These are phyloP conservation scores for Austrofundulus limnaeus DNA, from an alignment of 2,113 vertebrate genomes.

Conservation along the genomic window DNA sequence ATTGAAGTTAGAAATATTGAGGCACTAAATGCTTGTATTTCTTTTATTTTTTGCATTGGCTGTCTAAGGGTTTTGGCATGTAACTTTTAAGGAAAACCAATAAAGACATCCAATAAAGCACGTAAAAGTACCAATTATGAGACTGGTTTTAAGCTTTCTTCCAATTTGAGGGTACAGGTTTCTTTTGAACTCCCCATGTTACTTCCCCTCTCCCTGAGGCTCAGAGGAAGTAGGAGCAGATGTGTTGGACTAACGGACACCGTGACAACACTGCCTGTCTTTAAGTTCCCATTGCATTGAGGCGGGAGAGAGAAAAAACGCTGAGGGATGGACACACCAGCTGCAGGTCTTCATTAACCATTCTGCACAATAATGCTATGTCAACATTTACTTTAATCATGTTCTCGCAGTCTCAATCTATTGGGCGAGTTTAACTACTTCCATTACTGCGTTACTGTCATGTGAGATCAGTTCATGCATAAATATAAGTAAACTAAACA, in stretches of 20 bases:
- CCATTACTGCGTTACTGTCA: no score
- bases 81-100: slow-evolving; percentile 8
- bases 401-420: no score
- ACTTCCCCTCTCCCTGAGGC: slow-evolving; percentile 62
- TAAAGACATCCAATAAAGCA: slow-evolving; percentile 24
- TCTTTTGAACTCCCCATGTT: slow-evolving; percentile 71
- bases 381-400: neutral
- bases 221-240: slow-evolving; percentile 65
- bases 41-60: neutral
- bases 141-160: slow-evolving; percentile 27
- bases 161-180: slow-evolving; percentile 52
- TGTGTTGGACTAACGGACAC: slow-evolving; percentile 68
- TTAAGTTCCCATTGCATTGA: slow-evolving; percentile 41
- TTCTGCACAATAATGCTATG: neutral
- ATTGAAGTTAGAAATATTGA: neutral
- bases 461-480: no score
- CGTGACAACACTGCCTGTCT: slow-evolving; percentile 63
- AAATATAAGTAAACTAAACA: no score
- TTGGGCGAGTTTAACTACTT: no score
- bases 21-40: neutral
- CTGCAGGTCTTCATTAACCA: slow-evolving; percentile 5
- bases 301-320: neutral
- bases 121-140: slow-evolving; percentile 15
- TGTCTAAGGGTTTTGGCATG: neutral
- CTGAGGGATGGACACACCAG: slow-evolving; percentile 53